Conservation (phyloP, 2,888 invertebrate species). For the Tipula unca region DNA sequence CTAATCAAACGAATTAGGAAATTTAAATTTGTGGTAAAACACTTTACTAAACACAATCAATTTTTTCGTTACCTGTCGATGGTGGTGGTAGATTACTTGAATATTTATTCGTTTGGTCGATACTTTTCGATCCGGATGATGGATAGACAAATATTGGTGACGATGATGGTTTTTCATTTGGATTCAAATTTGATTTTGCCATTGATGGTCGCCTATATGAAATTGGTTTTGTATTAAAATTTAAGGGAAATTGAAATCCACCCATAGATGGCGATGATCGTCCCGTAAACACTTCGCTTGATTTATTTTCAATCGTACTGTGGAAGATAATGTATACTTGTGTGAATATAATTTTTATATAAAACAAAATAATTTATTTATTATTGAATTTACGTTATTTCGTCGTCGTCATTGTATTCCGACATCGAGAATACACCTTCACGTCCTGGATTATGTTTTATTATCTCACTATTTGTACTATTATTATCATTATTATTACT, state of each 20-base stretch:
- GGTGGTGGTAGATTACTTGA: neutral
- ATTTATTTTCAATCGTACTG: neutral
- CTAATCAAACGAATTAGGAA: too few species aligned
- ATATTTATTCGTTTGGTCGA: neutral
- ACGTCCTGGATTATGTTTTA: conserved; percentile 9
- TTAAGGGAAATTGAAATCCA: neutral
- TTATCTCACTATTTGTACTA: neutral
- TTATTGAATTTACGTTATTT: neutral
- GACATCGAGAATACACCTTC: neutral
- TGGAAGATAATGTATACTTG: neutral
- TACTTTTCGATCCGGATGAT: neutral
- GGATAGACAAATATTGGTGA: neutral
- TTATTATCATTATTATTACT: neutral
- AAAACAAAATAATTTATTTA: neutral
- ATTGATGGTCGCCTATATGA: neutral
- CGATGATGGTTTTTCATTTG: neutral
- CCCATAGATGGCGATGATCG: conserved; percentile 27
- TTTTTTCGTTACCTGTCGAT: neutral
- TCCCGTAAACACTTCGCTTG: conserved; percentile 32
- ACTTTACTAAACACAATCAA: too few species aligned
- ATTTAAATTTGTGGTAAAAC: too few species aligned
- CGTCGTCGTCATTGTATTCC: neutral
- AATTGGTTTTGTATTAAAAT: neutral
- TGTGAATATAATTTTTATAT: neutral
- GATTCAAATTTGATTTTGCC: neutral